Conservation (phyloP, 2,888 invertebrate genomes). For the Steromphala cineraria region DNA sequence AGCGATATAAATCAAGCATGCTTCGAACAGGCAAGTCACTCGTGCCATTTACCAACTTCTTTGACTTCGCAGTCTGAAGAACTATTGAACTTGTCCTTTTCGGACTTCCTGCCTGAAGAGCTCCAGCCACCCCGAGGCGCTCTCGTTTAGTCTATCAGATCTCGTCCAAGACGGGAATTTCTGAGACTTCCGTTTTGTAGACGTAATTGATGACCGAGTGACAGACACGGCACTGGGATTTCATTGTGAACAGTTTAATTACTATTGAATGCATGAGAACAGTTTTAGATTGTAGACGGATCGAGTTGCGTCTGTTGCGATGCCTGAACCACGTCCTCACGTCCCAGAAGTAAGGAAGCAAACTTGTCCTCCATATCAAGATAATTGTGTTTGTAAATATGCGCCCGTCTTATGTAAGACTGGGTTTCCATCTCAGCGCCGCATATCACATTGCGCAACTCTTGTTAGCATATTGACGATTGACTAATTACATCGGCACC, state of each 20-base stretch:
- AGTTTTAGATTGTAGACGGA: background rate
- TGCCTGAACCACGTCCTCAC: background rate
- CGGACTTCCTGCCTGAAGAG: slow-evolving; percentile 17
- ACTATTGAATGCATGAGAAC: slow-evolving; percentile 2
- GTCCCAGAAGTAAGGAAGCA: background rate
- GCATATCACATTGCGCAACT: background rate
- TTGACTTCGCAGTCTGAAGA: slow-evolving; percentile 9
- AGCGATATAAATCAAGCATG: background rate
- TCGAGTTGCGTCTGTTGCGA: no score
- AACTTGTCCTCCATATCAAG: background rate
- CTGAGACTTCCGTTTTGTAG: slow-evolving; percentile 2
- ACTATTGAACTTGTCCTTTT: slow-evolving; percentile 20
- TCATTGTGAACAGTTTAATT: background rate
- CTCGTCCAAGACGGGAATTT: background rate
- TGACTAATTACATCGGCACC: background rate
- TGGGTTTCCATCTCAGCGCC: background rate
- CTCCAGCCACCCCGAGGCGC: background rate
- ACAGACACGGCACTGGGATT: background rate
- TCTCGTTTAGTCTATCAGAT: slow-evolving; percentile 18
- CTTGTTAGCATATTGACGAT: background rate
- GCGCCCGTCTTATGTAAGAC: background rate
- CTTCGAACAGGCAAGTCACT: background rate
- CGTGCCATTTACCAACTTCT: slow-evolving; percentile 5
- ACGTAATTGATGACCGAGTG: slow-evolving; percentile 11
- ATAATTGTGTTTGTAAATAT: slow-evolving; percentile 6